phyloP scores from a whole-genome alignment of 1,140 invertebrate species.

The Lepidurus apus region DNA sequence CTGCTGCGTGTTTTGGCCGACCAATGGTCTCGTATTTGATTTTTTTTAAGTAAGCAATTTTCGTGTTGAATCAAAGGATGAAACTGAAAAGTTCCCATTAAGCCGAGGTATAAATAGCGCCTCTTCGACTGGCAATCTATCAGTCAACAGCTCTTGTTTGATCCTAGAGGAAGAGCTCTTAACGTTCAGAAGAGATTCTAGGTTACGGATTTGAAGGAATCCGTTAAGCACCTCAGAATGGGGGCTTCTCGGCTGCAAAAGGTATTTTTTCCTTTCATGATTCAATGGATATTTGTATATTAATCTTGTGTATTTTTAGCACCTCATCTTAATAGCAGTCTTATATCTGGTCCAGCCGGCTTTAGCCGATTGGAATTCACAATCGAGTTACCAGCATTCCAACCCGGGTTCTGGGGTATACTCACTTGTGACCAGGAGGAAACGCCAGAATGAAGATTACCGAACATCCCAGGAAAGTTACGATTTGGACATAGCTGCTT shows the following conservation, averaged over 20 bases:
- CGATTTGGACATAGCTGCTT: background rate
- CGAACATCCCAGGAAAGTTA: background rate
- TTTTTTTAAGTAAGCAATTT: background rate
- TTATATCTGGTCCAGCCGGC: background rate
- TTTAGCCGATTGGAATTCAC: background rate
- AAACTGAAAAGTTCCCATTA: background rate
- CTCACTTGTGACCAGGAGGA: background rate
- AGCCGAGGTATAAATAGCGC: background rate
- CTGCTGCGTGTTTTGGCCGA: background rate
- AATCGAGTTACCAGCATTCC: conserved; percentile 1
- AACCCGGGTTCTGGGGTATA: background rate
- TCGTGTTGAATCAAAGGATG: background rate
- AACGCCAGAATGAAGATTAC: background rate
- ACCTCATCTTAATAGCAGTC: background rate
- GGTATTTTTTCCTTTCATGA: background rate
- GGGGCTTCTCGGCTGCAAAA: conserved; percentile 5
- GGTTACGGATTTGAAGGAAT: background rate
- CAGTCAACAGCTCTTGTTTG: background rate
- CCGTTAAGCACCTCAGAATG: background rate
- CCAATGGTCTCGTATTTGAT: background rate
- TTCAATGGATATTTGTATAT: background rate
- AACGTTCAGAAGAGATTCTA: background rate
- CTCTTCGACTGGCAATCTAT: background rate
- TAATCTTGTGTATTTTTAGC: background rate
- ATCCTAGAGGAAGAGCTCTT: background rate